A percentile compares a stretch with the other conserved stretches of the same genome.
Conservation (phyloP, 92 coral and sea anemone genomes). For the Parazoanthus atlanticus region DNA sequence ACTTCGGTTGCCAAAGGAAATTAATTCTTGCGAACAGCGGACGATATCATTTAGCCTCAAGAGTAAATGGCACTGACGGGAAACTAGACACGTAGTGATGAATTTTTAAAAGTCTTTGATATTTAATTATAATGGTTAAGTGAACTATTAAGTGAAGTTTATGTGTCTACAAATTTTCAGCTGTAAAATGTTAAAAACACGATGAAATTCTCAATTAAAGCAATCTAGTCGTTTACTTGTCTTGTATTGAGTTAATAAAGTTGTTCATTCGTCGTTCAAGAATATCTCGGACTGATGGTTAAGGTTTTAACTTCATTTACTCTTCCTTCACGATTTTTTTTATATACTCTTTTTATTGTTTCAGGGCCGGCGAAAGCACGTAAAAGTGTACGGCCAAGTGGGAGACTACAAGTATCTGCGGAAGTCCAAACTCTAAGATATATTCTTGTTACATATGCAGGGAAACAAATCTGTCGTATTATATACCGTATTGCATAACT, state of each 20-base stretch:
- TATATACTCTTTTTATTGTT: no score
- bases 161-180: neutral
- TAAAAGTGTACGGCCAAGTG: no score
- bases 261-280: neutral
- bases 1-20: slow-evolving; percentile 21
- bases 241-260: neutral
- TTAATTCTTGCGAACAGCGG: slow-evolving; percentile 14
- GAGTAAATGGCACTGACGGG: neutral
- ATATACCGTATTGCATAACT: no score
- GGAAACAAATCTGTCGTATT: no score
- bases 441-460: no score
- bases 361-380: no score
- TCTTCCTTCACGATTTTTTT: neutral
- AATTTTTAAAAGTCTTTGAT: neutral
- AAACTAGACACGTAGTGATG: slow-evolving; percentile 6
- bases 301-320: neutral
- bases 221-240: neutral
- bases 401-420: no score
- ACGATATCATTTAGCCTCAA: neutral
- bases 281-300: neutral
- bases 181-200: no score
- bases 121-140: neutral
- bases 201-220: no score
- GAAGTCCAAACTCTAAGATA: no score
- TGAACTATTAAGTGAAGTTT: neutral